Evolutionary conservation across 2,888 invertebrate species (phyloP).

Genomic region (Lymantria monacha): DNA sequence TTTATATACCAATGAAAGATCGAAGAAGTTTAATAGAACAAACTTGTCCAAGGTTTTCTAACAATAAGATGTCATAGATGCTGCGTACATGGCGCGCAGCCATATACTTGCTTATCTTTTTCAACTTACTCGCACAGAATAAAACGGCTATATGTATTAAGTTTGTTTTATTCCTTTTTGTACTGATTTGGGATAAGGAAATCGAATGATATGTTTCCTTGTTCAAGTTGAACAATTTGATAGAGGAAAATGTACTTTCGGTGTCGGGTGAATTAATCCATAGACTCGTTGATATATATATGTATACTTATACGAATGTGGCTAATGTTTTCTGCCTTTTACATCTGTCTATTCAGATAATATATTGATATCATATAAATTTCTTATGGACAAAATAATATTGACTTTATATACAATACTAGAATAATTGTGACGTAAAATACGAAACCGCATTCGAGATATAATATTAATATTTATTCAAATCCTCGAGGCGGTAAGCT

Average conservation of each 20-base stretch:
- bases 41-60: constrained; percentile 23
- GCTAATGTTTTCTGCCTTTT: too few species aligned
- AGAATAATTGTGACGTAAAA: not conserved
- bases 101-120: constrained; percentile 24
- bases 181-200: constrained; percentile 16
- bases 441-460: not conserved
- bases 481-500: constrained; percentile 14
- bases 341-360: too few species aligned
- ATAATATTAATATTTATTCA: constrained; percentile 9
- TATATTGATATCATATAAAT: too few species aligned
- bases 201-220: constrained; percentile 12
- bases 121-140: constrained; percentile 17
- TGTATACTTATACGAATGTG: too few species aligned
- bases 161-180: constrained; percentile 11
- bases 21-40: constrained; percentile 27
- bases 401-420: not conserved
- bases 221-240: constrained; percentile 13
- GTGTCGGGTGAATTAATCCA: constrained; percentile 1
- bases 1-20: constrained; percentile 15
- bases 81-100: constrained; percentile 32
- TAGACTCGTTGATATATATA: not conserved
- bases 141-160: constrained; percentile 17
- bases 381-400: too few species aligned
- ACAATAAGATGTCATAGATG: constrained; percentile 19
- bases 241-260: constrained; percentile 8